A percentile compares a stretch with the other conserved stretches of the same genome.
Conservation (phyloP, 2,888 invertebrate species). For the Pristionchus japonicus region DNA sequence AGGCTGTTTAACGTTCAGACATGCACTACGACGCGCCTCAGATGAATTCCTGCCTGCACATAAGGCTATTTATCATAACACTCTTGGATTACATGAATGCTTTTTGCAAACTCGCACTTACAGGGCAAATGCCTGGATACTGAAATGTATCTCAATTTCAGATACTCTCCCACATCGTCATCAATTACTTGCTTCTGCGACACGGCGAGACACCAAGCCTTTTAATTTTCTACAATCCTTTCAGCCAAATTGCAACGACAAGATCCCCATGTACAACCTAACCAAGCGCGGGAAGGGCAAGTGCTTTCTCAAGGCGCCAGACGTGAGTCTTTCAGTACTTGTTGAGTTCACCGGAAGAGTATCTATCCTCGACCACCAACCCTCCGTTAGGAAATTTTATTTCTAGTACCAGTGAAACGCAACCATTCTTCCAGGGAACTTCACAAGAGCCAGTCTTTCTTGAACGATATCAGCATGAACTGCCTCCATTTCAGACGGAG, state of each 20-base stretch:
- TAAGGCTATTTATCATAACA: not conserved
- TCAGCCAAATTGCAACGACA: not conserved
- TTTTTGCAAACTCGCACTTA: not conserved
- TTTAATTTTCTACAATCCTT: not conserved
- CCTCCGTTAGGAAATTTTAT: too few species aligned
- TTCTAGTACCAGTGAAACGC: too few species aligned
- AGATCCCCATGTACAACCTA: not conserved
- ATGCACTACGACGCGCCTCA: not conserved
- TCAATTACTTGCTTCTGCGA: not conserved
- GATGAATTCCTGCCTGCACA: not conserved
- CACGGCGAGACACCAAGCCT: not conserved
- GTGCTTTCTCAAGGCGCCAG: not conserved
- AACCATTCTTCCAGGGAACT: too few species aligned
- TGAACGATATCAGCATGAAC: not conserved
- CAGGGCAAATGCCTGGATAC: not conserved
- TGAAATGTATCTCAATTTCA: not conserved
- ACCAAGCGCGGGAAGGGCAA: not conserved
- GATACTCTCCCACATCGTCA: not conserved
- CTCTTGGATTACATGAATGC: not conserved
- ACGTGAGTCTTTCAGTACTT: not conserved
- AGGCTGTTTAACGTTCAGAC: not conserved
- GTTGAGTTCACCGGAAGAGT: too few species aligned
- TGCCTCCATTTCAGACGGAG: not conserved
- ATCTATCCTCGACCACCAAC: too few species aligned
- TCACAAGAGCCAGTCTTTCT: too few species aligned